Evolutionary conservation across 2,888 invertebrate species (phyloP).

Genomic region (Oscheius onirici): DNA sequence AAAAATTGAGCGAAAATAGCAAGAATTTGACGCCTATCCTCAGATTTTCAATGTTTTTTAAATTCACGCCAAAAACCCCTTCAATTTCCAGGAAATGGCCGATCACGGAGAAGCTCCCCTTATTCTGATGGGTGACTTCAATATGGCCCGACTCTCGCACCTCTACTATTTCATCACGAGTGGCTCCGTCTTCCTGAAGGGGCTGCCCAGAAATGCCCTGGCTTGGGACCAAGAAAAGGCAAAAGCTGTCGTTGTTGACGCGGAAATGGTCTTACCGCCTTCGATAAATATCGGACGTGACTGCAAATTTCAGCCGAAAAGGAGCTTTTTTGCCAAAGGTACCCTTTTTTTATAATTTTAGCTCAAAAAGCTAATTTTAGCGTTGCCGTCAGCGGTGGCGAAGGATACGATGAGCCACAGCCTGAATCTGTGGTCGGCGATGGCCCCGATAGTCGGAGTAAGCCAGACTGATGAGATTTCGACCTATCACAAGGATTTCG

Average conservation of each 20-base stretch:
- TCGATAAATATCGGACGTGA: neutral
- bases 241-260: conserved; percentile 1
- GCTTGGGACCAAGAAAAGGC: conserved; percentile 29
- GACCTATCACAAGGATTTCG: conserved; percentile 55
- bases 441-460: conserved; percentile 4
- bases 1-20: too few species aligned
- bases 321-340: neutral
- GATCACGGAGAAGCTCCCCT: conserved; percentile 76
- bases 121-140: conserved; percentile 92
- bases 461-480: conserved; percentile 36
- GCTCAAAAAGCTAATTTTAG: neutral
- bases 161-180: conserved; percentile 80
- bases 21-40: too few species aligned
- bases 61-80: neutral
- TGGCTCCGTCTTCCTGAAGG: conserved; percentile 16
- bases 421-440: conserved; percentile 35
- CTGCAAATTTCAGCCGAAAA: neutral
- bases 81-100: conserved; percentile 8
- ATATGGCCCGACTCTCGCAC: conserved; percentile 82
- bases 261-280: conserved; percentile 16
- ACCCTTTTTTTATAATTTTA: neutral
- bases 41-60: neutral
- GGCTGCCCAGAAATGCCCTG: conserved; percentile 23
- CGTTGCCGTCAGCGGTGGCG: neutral
- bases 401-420: conserved; percentile 30